These are phyloP conservation scores for Triplophysa bombifrons DNA, from an alignment of 2,797 vertebrate species.

Conservation along the genomic window DNA sequence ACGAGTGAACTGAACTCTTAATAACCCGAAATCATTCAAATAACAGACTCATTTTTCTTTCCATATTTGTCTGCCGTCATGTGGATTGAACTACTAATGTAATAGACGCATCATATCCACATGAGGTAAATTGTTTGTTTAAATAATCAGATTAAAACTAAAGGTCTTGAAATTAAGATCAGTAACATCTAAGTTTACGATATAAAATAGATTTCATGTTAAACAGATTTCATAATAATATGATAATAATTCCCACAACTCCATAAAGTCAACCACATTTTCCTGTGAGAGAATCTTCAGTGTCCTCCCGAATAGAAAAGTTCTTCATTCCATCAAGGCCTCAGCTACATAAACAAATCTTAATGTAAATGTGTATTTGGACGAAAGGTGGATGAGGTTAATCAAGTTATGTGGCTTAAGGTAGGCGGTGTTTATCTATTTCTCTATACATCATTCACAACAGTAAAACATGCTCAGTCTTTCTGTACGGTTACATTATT, in stretches of 20 bases:
- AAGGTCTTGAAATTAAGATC: too few species aligned
- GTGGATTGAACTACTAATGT: slow-evolving; percentile 20
- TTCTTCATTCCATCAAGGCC: too few species aligned
- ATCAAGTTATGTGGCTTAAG: neutral
- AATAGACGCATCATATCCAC: neutral
- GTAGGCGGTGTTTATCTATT: neutral
- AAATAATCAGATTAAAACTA: too few species aligned
- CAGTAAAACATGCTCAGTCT: neutral
- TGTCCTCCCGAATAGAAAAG: too few species aligned
- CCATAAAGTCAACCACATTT: too few species aligned
- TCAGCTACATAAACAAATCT: too few species aligned
- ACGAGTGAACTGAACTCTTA: neutral
- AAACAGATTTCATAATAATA: too few species aligned
- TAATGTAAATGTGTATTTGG: too few species aligned
- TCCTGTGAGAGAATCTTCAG: too few species aligned
- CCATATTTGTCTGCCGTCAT: slow-evolving; percentile 23
- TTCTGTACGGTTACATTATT: neutral
- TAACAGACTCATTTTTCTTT: slow-evolving; percentile 11
- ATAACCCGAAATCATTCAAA: slow-evolving; percentile 42
- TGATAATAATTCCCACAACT: too few species aligned
- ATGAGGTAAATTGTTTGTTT: neutral
- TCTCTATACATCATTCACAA: neutral
- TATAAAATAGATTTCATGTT: too few species aligned
- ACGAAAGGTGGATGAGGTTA: neutral
- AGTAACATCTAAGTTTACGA: too few species aligned